Evolutionary conservation across 2,797 vertebrate genomes (phyloP).

Genomic region (Macrochelys suwanniensis): DNA sequence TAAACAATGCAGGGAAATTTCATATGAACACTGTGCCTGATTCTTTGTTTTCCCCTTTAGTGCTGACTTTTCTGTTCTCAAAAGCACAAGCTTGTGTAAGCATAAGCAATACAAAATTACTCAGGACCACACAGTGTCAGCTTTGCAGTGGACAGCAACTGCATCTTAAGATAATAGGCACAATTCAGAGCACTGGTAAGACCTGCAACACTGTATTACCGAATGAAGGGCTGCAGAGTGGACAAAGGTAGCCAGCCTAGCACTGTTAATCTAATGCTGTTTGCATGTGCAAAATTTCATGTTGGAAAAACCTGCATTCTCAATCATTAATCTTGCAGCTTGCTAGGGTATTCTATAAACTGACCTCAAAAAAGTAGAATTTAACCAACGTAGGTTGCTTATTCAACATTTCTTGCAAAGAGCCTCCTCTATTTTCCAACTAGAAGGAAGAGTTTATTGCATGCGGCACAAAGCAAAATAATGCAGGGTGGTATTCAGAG

Average conservation of each 20-base stretch:
- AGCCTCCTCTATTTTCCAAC: conserved; percentile 12
- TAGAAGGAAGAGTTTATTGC: conserved; percentile 30
- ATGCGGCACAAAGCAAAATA: conserved; percentile 14
- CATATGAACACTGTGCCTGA: conserved; percentile 52
- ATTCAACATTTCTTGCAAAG: conserved; percentile 16
- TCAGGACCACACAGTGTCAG: conserved; percentile 69
- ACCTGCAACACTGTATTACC: conserved; percentile 49
- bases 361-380: not conserved
- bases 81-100: conserved; percentile 74
- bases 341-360: conserved; percentile 18
- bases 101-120: conserved; percentile 66
- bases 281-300: conserved; percentile 47
- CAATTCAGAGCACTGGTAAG: conserved; percentile 60
- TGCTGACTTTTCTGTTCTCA: conserved; percentile 54
- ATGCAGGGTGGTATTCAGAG: conserved; percentile 33
- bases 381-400: not conserved
- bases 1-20: conserved; percentile 5
- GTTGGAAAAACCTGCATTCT: conserved; percentile 51
- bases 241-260: not conserved
- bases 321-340: not conserved
- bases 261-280: conserved; percentile 66
- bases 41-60: conserved; percentile 21
- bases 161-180: conserved; percentile 67
- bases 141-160: conserved; percentile 63
- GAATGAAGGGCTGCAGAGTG: not conserved